Evolutionary conservation across 2,113 vertebrate genomes (phyloP), one percentile per base, ranked within the genome.

Genomic region (Salvator merianae): DNA sequence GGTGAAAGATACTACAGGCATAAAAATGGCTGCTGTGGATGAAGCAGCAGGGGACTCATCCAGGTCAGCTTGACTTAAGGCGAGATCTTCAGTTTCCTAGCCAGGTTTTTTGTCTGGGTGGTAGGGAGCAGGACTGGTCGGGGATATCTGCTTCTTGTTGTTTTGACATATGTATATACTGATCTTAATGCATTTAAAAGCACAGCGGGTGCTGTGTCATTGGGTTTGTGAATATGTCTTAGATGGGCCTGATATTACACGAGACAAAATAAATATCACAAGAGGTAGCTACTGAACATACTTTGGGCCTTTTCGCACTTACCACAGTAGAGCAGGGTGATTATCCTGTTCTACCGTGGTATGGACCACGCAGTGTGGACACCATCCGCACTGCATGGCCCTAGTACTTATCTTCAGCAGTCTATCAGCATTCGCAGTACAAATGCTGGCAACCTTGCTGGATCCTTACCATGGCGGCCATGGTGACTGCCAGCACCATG

Each of bases 161-260:
- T 94, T 94, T 92, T 94, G 94, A 93, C 94, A 94, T 70, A 86
- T 86, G 28, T 88, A 79, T 87, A 50, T 85, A 89, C 89, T 93
- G 89, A 86, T 84, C 76, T 74, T 24, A 79, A 93, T 88, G 91
- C 88, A 89, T 88, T 89, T 87, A 91, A 92, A 82, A 93, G 84
- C 91, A 90, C 92, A 91, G 90, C 92, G 85, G 68, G 84, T 88
- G 75, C 88, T 90, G 90, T 84, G 65, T 75, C 85, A 79, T 80
- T 93, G 80, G 91, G 94, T 94, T 91, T 93, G 89, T 92, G 80
- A 47, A 63, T 87, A 77, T 88, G 93, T 86, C 82, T 86, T 1
- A 82, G 83, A 84, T 62, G 88, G 77, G 82, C 69, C 68, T 90
- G 72, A 91, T 88, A 79, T 47, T 91, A 87, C 84, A 79, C 40